Conservation (phyloP, 2,113 vertebrate genomes). For the Speoplatyrhinus poulsoni region DNA sequence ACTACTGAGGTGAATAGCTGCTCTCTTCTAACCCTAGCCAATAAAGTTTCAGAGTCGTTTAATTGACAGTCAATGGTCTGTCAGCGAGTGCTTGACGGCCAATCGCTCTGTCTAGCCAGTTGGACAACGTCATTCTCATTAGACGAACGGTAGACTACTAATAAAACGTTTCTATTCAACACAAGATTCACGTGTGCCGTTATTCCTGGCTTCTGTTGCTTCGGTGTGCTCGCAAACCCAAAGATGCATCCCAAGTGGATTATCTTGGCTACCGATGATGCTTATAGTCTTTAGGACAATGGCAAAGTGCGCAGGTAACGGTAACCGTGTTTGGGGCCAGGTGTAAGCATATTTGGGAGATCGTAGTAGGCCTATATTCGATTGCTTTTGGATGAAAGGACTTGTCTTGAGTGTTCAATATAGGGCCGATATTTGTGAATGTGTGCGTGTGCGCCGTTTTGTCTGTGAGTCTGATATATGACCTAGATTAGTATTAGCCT, state of each 20-base stretch:
- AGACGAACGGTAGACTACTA: neutral
- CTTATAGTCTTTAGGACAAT: constrained; percentile 49
- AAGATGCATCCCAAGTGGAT: constrained; percentile 69
- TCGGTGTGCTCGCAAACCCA: constrained; percentile 53
- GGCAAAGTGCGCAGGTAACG: neutral
- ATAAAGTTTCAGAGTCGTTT: no score
- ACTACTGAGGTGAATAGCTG: no score
- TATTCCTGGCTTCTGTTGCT: constrained; percentile 31
- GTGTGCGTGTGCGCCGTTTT: neutral
- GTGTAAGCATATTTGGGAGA: neutral
- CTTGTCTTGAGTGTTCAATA: neutral
- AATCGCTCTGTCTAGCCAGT: constrained; percentile 29
- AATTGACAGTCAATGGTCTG: constrained; percentile 22
- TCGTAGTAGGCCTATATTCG: no score
- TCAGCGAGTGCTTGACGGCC: constrained; percentile 28
- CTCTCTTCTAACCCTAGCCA: no score
- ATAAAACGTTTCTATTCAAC: constrained; percentile 2
- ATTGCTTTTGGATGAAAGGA: no score
- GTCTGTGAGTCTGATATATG: neutral
- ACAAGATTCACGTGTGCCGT: constrained; percentile 22
- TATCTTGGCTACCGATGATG: constrained; percentile 74
- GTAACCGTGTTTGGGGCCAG: neutral
- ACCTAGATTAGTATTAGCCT: neutral
- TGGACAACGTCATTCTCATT: constrained; percentile 1
- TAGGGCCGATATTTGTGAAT: neutral